phyloP scores from a whole-genome alignment of 2,113 vertebrate species.

The Physeter macrocephalus region DNA sequence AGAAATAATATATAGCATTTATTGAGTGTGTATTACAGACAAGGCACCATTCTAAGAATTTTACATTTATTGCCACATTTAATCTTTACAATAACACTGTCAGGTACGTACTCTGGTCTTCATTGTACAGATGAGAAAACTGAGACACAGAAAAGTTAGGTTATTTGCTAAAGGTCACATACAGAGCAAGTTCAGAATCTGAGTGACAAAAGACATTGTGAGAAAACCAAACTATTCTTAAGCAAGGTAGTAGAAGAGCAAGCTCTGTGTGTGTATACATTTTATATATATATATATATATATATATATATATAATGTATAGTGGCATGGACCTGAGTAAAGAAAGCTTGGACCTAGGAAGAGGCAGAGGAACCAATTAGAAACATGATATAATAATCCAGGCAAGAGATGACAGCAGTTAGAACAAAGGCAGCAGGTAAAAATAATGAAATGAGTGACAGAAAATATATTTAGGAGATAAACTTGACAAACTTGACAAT shows the following conservation, averaged over 20 bases:
- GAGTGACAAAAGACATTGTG: neutral
- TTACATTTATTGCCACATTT: neutral
- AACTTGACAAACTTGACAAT: neutral
- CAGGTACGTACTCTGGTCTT: neutral
- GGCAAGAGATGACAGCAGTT: neutral
- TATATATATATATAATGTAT: neutral
- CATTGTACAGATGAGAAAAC: neutral
- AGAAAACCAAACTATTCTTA: neutral
- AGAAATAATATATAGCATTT: neutral
- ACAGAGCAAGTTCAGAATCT: neutral
- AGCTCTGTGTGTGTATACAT: neutral
- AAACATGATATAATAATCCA: neutral
- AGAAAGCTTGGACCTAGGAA: neutral
- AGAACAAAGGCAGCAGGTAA: neutral
- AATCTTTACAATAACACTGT: neutral
- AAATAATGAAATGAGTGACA: neutral
- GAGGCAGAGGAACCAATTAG: neutral
- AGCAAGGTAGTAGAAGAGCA: neutral
- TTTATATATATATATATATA: neutral
- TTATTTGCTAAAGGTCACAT: neutral
- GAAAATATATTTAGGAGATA: neutral
- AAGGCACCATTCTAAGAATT: neutral
- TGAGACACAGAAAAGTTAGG: neutral
- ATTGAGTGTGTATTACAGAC: neutral
- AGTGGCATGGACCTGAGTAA: neutral